Evolutionary conservation across 2,113 vertebrate species (phyloP).

Genomic region (Salvator merianae): DNA sequence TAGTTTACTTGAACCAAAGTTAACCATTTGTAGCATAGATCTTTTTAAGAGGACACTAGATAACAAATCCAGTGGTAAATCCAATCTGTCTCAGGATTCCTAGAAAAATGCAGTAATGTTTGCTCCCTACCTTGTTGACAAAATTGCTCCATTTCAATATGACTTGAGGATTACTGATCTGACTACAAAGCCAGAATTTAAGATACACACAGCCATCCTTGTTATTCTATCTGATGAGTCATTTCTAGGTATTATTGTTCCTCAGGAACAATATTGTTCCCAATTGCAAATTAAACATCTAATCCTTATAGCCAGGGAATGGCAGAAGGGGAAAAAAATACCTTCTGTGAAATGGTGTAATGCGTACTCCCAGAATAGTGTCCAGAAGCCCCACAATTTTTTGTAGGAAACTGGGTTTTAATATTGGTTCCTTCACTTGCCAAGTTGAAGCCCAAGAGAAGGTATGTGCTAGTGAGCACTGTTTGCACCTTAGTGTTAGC

Average conservation of each 20-base stretch:
- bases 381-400: no score
- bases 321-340: not conserved
- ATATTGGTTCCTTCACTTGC: no score
- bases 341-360: not conserved
- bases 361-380: no score
- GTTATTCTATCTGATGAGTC: constrained; percentile 16
- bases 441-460: no score
- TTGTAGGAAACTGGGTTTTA: no score
- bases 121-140: not conserved
- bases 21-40: constrained; percentile 13
- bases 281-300: constrained; percentile 1
- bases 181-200: not conserved
- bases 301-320: not conserved
- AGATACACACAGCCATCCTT: not conserved
- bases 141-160: not conserved
- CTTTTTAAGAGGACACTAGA: constrained; percentile 4
- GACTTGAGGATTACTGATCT: not conserved
- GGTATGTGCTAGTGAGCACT: no score
- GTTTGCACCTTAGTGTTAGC: no score
- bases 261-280: not conserved
- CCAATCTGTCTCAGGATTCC: constrained; percentile 1
- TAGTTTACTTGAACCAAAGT: constrained; percentile 11
- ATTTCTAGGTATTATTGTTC: constrained; percentile 9
- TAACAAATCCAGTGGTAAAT: constrained; percentile 5
- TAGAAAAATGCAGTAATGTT: not conserved